Conservation (phyloP, 2,888 invertebrate genomes). For the Stenodera caucasica region DNA sequence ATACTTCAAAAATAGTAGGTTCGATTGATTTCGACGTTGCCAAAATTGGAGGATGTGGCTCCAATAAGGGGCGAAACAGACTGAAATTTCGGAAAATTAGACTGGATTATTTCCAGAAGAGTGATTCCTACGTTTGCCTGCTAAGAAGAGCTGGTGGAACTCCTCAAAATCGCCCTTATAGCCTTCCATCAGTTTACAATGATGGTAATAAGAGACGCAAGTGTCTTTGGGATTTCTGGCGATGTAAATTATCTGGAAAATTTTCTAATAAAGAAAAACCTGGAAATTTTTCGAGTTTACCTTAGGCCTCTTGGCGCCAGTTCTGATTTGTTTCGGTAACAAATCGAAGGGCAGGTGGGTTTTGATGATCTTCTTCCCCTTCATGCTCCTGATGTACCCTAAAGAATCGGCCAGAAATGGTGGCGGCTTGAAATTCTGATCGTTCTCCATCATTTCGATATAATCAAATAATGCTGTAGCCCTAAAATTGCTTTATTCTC, state of each 20-base stretch:
- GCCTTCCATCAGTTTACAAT: conserved; percentile 63
- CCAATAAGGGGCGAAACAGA: conserved; percentile 48
- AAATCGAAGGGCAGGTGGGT: conserved; percentile 66
- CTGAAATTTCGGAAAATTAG: conserved; percentile 32
- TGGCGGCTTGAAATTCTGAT: conserved; percentile 44
- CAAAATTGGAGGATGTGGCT: conserved; percentile 46
- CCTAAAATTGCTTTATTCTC: conserved; percentile 38
- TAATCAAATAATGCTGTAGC: conserved; percentile 54
- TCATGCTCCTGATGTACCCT: conserved; percentile 35
- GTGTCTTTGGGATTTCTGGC: conserved; percentile 74
- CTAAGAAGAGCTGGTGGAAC: conserved; percentile 65
- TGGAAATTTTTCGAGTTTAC: conserved; percentile 29
- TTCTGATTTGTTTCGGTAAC: conserved; percentile 59
- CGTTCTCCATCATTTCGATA: conserved; percentile 44
- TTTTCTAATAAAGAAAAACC: neutral
- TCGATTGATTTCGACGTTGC: conserved; percentile 41
- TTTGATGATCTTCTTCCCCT: conserved; percentile 56
- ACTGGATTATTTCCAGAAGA: too few species aligned
- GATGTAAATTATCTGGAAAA: conserved; percentile 66
- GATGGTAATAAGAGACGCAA: conserved; percentile 69
- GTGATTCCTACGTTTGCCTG: conserved; percentile 57
- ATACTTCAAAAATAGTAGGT: conserved; percentile 47
- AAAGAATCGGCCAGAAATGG: conserved; percentile 41
- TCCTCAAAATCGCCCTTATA: conserved; percentile 60
- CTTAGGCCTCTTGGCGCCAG: conserved; percentile 51